Base-by-base conservation (phyloP, 92 coral and sea anemone species). In the Umimayanthus chanpuru region DNA sequence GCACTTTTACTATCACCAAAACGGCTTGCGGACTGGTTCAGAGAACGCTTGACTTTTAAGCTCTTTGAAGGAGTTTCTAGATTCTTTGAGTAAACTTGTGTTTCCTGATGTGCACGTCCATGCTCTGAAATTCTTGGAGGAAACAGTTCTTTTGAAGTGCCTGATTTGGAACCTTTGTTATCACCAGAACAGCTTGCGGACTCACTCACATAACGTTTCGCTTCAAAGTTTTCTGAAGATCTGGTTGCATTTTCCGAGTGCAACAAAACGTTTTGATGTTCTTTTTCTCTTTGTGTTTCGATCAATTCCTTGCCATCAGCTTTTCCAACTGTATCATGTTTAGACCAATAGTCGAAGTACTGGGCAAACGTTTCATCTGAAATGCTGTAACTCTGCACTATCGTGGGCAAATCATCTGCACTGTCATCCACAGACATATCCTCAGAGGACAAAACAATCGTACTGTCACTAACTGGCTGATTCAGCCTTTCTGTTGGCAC, bases 331-430 rank as follows among this genome's bases (percentile, higher is more conserved):
- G 23, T 39, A 75, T 43, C 79, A 71, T 32, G 29, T 38, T 36
- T 14, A 21, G 50, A 38, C 50, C 36, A 9, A 25, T 41, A 44
- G 65, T 44, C 61, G 10, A 15, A 14, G n/a, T 68, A 67, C 5
- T 26, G 66, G 50, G 87, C 55, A 72, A 83, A 83, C 4, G 78
- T 49, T 70, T 70, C 78, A 43, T 68, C 40, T 44, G 87, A 47
- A 29, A 83, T 83, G 43, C 87, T 68, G 43, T 68, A 83, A 29
- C 64, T 83, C 23, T 70, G 58, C 43, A 43, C 65, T 47, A 83
- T 72, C 64, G 9, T 29, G 9, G 66, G 78, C 16, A 83, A 49
- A 70, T 70, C 76, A 29, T 71, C 28, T 53, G 61, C 18, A 28
- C 18, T 71, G 53, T 70, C 87, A n/a, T 70, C 87, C 25, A 0